These are phyloP conservation scores for Iselma pallidipennis DNA, from an alignment of 2,888 invertebrate genomes.

Conservation along the genomic window DNA sequence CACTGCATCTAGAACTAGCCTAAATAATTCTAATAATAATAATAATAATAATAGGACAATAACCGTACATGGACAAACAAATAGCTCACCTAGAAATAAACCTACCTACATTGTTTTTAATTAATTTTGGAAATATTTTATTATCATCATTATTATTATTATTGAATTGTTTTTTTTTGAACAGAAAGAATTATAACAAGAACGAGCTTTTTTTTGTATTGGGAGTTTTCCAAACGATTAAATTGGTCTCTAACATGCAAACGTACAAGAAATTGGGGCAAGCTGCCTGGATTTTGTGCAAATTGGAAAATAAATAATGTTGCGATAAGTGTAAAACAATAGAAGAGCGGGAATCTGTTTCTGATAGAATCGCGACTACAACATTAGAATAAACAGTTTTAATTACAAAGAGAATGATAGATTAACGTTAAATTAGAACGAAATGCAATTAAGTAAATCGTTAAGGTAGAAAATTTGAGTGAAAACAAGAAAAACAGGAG, in stretches of 20 bases:
- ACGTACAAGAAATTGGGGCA: background rate
- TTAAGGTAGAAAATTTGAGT: background rate
- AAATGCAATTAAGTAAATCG: background rate
- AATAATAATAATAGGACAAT: background rate
- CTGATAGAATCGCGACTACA: too few species aligned
- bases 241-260: background rate
- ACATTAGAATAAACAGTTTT: too few species aligned
- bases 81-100: background rate
- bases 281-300: background rate
- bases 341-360: background rate
- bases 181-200: background rate
- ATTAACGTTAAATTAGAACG: background rate
- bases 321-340: background rate
- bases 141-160: background rate
- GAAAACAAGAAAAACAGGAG: background rate
- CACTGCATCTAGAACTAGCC: slow-evolving; percentile 54
- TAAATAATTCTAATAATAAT: slow-evolving; percentile 21
- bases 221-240: background rate
- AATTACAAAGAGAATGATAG: background rate
- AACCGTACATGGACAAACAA: background rate
- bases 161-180: background rate
- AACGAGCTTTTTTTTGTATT: background rate
- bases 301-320: background rate
- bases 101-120: background rate
- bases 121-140: background rate